phyloP scores from a whole-genome alignment of 2,113 vertebrate genomes.

The Takifugu bimaculatus region DNA sequence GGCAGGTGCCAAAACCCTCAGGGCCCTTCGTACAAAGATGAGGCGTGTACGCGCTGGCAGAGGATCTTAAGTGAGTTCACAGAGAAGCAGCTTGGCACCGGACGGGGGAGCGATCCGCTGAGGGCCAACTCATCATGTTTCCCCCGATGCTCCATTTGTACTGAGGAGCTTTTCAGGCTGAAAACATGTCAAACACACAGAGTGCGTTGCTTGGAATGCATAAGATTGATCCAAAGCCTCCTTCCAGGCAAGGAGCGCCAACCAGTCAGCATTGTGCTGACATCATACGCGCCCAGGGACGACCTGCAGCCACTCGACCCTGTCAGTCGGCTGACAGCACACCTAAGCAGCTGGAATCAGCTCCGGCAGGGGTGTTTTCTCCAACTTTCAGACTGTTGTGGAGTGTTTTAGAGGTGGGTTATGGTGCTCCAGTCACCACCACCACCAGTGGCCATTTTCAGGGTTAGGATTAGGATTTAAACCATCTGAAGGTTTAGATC shows the following conservation, averaged over 20 bases:
- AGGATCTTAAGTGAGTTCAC: constrained; percentile 27
- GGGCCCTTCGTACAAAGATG: constrained; percentile 31
- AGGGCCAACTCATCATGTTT: constrained; percentile 28
- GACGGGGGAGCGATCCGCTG: constrained; percentile 24
- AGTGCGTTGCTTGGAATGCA: background rate
- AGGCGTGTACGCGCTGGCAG: constrained; percentile 29
- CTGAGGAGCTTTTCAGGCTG: constrained; percentile 5
- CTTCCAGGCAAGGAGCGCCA: too few species aligned
- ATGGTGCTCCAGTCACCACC: too few species aligned
- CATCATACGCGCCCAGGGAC: too few species aligned
- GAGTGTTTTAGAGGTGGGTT: background rate
- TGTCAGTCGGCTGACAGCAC: constrained; percentile 17
- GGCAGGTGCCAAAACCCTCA: constrained; percentile 25
- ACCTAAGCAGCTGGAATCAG: constrained; percentile 14
- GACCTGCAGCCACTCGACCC: background rate
- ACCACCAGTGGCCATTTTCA: too few species aligned
- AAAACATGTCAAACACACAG: constrained; percentile 11
- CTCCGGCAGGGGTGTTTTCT: constrained; percentile 9
- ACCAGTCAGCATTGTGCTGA: too few species aligned
- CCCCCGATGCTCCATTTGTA: constrained; percentile 22
- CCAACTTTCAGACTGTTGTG: background rate
- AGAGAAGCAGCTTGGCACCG: constrained; percentile 25
- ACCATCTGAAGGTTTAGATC: too few species aligned
- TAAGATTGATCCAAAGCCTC: too few species aligned
- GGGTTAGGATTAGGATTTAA: too few species aligned